Evolutionary conservation across 2,888 invertebrate species (phyloP), one percentile per base, ranked within the genome.

Genomic region (Cantharis flavilabris): DNA sequence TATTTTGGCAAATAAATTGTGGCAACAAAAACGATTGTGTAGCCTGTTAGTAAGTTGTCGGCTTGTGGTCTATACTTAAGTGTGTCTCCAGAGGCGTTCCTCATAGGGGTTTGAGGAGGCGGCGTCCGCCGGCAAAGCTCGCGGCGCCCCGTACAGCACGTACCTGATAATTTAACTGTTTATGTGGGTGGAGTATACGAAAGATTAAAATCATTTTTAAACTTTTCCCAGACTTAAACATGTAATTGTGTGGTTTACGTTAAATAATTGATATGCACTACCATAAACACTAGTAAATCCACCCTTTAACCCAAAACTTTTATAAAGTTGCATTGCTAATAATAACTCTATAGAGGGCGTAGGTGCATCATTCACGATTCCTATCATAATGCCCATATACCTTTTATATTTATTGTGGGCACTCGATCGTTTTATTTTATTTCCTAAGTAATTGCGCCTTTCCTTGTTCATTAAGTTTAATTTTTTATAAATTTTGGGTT

Each of bases 41-140:
- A 67, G 20, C 20, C 26, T 67, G 65, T 23, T 67, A n/a, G 65
- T 23, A 67, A 67, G 65, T 67, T 79, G 82, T 81, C 82, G 82
- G 82, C 82, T 82, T 84, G 83, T 79, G 85, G 84, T 83, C 87
- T 87, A 86, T 87, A 87, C 86, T 87, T 87, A 87, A 82, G 84
- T 85, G 85, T 86, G 86, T 86, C 86, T 86, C 87, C 86, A 86
- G 85, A 86, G 86, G 86, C 86, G 86, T 84, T 85, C 81, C 84
- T 85, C 83, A 81, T 83, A 86, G 87, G 87, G 86, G 83, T 85
- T 84, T 85, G 86, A 83, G 84, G 81, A 84, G 87, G 84, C 85
- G 85, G 84, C 84, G 84, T 83, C 85, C 84, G 83, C 84, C 83
- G 83, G 85, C 84, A 84, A 85, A 84, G 86, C 86, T 83, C 83